Conservation (phyloP, 2,797 vertebrate genomes). For the Craterocephalus amniculus region DNA sequence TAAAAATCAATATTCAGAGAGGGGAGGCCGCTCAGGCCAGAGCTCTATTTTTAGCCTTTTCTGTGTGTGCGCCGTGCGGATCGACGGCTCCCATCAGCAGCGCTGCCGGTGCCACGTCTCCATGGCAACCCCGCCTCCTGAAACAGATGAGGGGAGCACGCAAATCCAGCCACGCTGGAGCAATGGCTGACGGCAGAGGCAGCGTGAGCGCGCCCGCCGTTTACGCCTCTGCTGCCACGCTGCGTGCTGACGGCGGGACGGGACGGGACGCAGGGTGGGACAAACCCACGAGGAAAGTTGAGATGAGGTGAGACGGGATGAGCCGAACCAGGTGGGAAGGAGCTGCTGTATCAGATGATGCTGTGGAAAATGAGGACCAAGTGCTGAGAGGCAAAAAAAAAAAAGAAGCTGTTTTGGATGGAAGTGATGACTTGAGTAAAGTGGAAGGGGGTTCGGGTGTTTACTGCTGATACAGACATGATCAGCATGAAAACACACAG, state of each 20-base stretch:
- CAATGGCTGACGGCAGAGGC: conserved; percentile 76
- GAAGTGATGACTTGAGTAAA: conserved; percentile 30
- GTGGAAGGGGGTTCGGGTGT: not conserved
- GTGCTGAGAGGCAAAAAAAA: conserved; percentile 23
- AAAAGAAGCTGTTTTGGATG: conserved; percentile 12
- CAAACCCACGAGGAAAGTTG: conserved; percentile 54
- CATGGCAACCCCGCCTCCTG: conserved; percentile 78
- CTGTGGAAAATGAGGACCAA: not conserved
- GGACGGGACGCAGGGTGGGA: conserved; percentile 53
- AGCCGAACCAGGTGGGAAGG: not conserved
- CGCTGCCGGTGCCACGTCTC: conserved; percentile 63
- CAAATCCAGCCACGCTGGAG: conserved; percentile 82
- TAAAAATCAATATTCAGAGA: conserved; percentile 76
- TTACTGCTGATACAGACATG: conserved; percentile 57
- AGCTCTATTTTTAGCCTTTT: conserved; percentile 78
- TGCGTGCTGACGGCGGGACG: conserved; percentile 45
- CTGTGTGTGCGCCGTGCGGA: conserved; percentile 46
- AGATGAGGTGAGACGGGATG: not conserved
- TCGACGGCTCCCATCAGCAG: conserved; percentile 69
- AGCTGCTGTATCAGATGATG: not conserved
- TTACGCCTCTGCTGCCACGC: conserved; percentile 41
- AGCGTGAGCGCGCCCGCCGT: conserved; percentile 71
- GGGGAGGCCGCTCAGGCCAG: conserved; percentile 55
- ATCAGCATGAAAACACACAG: conserved; percentile 45
- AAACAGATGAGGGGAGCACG: conserved; percentile 72